Evolutionary conservation across 2,797 vertebrate species (phyloP), one percentile per base, ranked within the genome.

Genomic region (Remorina albescens): DNA sequence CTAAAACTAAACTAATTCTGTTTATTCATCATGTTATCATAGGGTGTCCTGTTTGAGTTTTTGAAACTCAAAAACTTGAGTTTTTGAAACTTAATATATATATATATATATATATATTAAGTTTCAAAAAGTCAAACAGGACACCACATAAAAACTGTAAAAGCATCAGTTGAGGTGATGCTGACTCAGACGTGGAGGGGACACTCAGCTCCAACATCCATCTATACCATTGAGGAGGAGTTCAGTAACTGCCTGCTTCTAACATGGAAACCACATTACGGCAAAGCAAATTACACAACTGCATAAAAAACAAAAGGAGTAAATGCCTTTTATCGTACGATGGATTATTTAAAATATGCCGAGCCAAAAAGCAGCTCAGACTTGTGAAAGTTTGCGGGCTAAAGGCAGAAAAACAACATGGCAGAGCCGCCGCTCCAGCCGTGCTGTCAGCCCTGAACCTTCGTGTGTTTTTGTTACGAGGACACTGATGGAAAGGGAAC

Each of bases 391-490:
- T 19, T 46, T 25, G 41, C 7, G 5, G 55, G 8, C 25, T 30
- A n/a, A 26, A 69, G 37, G 21, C 23, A 1, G 4, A 13, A 41
- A 25, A 51, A 47, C 19, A 28, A 30, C 18, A n/a, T 4, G n/a
- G 65, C 42, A 12, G 34, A 59, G 55, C 42, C 5, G 16, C 2
- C 50, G 3, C 16, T 62, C 50, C 16, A 1, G 32, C 47, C 4
- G 54, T 5, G 58, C n/a, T 36, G 51, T 46, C 46, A 32, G 30
- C 23, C 23, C 42, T 36, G 2, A 57, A 73, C 51, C 30, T 12
- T n/a, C 53, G 58, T n/a, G n/a, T n/a, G n/a, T n/a, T n/a, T n/a
- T 42, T 36, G 34, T 21, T 66, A 32, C n/a, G 70, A 65, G 46
- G 62, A 71, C 37, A 49, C 7, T 25, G 42, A 63, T 19, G 37